Base-by-base conservation (phyloP, 1,140 invertebrate species). In the Zaprionus gabonicus region DNA sequence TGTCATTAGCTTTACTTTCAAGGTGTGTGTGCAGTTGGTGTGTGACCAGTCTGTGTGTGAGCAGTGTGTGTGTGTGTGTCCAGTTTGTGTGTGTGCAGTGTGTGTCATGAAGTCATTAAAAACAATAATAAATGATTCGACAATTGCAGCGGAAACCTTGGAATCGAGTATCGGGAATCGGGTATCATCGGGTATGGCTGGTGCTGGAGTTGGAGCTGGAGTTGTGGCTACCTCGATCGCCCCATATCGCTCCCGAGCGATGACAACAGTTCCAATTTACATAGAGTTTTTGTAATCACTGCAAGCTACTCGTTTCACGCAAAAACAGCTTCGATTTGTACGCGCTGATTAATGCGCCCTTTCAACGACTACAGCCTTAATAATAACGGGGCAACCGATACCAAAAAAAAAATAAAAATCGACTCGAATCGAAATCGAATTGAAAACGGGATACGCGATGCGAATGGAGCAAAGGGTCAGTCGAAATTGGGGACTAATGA, bases 281-380 rank as follows among this genome's bases (percentile, higher is more conserved):
- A 87, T 86, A 82, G 76, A 66, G 51, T 72, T 72, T 70, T 77
- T 28, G 59, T 80, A 80, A 80, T 86, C 82, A 80, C 74, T 77
- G 80, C 76, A 9, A 0, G 82, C 83, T 80, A 86, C 82, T 77
- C 80, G 82, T 87, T 80, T 82, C 83, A 85, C 83, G 80, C 83
- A 80, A 72, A 53, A 64, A 17, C 72, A 64, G 44, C 69, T 68
- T 68, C 59, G 81, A 76, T 79, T 80, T 79, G 79, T 85, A 65
- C 82, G 70, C 17, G n/a, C 80, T 86, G 82, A 86, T 87, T 86
- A 86, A 86, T 87, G 82, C 71, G 66, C 56, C 59, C 66, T 63
- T 80, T 70, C 60, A 70, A 27, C 60, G 60, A 27, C 6, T 13
- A 4, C 34, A 34, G 36, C 34, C 44, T 69, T 74, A 74, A 74